phyloP scores from a whole-genome alignment of 1,140 invertebrate genomes.

The Choristoneura fumiferana region DNA sequence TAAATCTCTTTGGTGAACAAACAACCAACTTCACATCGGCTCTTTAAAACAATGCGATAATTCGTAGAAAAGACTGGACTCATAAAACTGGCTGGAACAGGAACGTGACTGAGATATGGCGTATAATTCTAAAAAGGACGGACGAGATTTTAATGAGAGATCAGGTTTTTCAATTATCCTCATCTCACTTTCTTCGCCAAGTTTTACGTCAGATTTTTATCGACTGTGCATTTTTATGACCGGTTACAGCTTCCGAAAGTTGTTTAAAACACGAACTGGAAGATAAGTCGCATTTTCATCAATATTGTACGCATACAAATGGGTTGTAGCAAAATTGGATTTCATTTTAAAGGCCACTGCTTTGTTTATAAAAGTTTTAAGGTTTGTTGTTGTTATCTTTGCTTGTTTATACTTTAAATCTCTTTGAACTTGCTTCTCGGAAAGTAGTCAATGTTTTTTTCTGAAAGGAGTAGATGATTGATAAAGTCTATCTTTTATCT shows the following conservation, averaged over 20 bases:
- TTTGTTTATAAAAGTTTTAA: too few species aligned
- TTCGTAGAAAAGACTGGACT: neutral
- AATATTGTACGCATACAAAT: neutral
- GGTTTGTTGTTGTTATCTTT: too few species aligned
- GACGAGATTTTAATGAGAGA: conserved; percentile 69
- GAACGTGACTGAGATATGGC: conserved; percentile 51
- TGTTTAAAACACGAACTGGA: neutral
- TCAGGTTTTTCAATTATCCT: conserved; percentile 66
- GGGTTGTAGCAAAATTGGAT: neutral
- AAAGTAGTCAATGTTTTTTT: too few species aligned
- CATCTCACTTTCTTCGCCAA: conserved; percentile 39
- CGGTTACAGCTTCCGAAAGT: conserved; percentile 6
- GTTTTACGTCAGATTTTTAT: conserved; percentile 44
- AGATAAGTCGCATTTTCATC: conserved; percentile 16
- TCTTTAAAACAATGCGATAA: too few species aligned
- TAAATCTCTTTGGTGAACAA: too few species aligned
- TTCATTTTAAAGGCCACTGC: too few species aligned
- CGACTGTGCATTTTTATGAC: conserved; percentile 30
- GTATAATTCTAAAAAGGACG: conserved; percentile 43
- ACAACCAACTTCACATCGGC: too few species aligned
- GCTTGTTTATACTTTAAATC: too few species aligned
- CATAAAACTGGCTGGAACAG: conserved; percentile 32
- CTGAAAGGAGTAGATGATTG: too few species aligned
- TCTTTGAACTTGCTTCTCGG: too few species aligned
- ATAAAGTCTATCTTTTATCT: too few species aligned